Evolutionary conservation across 1,140 invertebrate species (phyloP).

Genomic region (Temnothorax nylanderi): DNA sequence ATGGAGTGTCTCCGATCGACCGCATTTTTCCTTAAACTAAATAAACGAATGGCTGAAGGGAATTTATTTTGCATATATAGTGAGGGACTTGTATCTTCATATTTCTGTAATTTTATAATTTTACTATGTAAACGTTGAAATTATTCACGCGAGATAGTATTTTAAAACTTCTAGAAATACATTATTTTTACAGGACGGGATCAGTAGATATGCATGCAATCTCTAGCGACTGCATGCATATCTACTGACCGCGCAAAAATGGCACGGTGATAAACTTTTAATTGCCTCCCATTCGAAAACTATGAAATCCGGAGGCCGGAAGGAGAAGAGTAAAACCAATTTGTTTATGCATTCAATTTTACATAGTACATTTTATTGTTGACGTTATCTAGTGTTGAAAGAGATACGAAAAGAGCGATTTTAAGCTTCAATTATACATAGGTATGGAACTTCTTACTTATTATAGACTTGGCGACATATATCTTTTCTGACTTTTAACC

Average conservation of each 20-base stretch:
- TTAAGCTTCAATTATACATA: background rate
- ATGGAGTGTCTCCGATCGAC: background rate
- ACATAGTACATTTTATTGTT: background rate
- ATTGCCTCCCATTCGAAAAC: constrained; percentile 17
- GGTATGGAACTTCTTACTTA: background rate
- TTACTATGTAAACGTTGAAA: background rate
- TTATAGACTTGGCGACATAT: background rate
- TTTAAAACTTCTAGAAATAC: constrained; percentile 10
- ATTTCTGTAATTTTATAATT: constrained; percentile 19
- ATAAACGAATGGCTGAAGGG: background rate
- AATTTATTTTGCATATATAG: background rate
- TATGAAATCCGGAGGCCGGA: background rate
- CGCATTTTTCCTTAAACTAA: background rate
- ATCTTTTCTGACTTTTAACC: background rate
- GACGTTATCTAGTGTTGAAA: background rate
- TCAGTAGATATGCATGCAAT: background rate
- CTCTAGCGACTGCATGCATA: background rate
- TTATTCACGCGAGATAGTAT: background rate
- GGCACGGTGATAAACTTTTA: constrained; percentile 29
- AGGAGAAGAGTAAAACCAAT: background rate
- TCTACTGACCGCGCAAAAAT: constrained; percentile 7
- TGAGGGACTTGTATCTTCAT: background rate
- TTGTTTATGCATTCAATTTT: background rate
- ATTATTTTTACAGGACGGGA: background rate
- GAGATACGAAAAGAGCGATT: background rate